A percentile compares a stretch with the other conserved stretches of the same genome.
These are phyloP conservation scores for Ascidia mentula DNA, from an alignment of 23 tunicate genomes.

Conservation along the genomic window DNA sequence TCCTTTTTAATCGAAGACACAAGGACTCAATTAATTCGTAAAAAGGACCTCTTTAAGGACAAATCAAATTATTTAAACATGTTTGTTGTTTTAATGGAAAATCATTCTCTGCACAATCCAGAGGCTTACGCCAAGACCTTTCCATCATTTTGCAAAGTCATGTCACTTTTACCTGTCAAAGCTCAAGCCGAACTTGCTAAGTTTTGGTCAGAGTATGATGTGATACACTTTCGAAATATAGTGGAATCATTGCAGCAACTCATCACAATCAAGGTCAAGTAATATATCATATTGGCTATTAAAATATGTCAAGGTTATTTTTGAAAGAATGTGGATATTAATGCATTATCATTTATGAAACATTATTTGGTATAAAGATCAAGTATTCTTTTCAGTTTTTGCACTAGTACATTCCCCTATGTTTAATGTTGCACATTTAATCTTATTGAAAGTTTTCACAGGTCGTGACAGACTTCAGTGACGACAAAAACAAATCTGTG, in stretches of 20 bases:
- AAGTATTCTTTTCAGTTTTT: neutral
- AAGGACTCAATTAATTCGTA: conserved; percentile 24
- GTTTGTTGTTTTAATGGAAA: conserved; percentile 72
- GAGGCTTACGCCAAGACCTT: conserved; percentile 44
- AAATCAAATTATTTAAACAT: conserved; percentile 59
- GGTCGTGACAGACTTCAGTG: conserved; percentile 38
- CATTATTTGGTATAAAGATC: neutral
- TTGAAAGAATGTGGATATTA: neutral
- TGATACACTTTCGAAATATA: conserved; percentile 22
- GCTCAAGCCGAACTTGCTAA: conserved; percentile 57
- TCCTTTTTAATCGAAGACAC: conserved; percentile 23
- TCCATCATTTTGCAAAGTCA: conserved; percentile 55
- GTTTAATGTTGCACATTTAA: neutral
- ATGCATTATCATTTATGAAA: neutral
- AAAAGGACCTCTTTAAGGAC: conserved; percentile 7
- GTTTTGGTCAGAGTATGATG: conserved; percentile 63
- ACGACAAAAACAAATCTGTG: neutral
- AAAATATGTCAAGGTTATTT: neutral
- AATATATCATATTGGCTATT: too few relatives aligned
- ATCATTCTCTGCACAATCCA: conserved; percentile 55
- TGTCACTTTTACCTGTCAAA: conserved; percentile 41
- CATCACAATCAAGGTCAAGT: conserved; percentile 63
- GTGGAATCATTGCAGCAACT: conserved; percentile 80
- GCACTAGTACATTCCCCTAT: too few relatives aligned
- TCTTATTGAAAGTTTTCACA: too few relatives aligned